Conservation (phyloP, 1,140 invertebrate species). For the Lerema accius region DNA sequence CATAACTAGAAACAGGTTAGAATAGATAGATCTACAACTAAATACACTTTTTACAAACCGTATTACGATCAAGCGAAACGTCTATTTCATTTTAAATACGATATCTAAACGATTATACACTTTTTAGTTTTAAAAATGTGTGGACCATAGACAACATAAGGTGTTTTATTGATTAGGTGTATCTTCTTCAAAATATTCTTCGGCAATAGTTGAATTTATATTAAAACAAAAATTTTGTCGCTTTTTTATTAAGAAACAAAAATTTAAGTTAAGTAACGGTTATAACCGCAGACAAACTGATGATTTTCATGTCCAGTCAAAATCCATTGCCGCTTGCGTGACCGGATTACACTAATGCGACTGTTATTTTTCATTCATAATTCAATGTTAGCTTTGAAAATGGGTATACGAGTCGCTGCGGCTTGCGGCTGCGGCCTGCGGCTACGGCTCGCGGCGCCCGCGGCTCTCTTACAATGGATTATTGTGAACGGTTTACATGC, state of each 20-base stretch:
- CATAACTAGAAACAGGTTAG: slow-evolving; percentile 78
- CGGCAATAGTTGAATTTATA: too few species aligned
- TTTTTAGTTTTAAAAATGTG: slow-evolving; percentile 54
- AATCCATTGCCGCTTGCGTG: neutral
- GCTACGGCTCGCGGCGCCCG: neutral
- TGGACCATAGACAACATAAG: slow-evolving; percentile 14
- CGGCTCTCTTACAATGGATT: slow-evolving; percentile 50
- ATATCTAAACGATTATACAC: slow-evolving; percentile 57
- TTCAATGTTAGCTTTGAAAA: neutral
- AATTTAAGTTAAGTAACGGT: too few species aligned
- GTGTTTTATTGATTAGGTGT: too few species aligned
- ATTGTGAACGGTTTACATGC: slow-evolving; percentile 63
- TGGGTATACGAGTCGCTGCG: too few species aligned
- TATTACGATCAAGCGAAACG: slow-evolving; percentile 72
- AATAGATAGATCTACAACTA: slow-evolving; percentile 77
- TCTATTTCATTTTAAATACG: slow-evolving; percentile 71
- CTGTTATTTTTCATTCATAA: neutral
- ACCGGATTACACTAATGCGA: neutral
- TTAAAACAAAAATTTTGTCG: too few species aligned
- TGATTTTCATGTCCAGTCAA: neutral
- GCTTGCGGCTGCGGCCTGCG: too few species aligned
- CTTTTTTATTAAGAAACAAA: too few species aligned
- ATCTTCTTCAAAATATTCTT: too few species aligned
- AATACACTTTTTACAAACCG: slow-evolving; percentile 81
- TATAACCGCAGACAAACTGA: too few species aligned